Conservation (phyloP, 2,797 vertebrate genomes). For the Enteromius thamalakanensis region DNA sequence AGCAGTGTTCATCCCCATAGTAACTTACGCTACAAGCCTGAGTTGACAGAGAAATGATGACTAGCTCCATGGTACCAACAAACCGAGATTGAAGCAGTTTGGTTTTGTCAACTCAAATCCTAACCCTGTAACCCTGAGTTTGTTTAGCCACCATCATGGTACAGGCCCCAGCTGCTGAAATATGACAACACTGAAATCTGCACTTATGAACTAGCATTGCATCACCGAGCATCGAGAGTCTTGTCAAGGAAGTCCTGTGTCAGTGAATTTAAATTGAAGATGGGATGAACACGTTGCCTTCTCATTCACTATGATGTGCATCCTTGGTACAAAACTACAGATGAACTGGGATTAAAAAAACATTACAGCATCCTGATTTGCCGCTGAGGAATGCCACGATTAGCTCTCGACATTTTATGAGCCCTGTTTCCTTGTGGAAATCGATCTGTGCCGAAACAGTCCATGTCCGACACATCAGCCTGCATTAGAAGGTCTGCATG, state of each 20-base stretch:
- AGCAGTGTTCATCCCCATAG: too few relatives aligned
- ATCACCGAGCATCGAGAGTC: not conserved
- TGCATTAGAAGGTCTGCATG: conserved; percentile 25
- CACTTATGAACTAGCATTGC: not conserved
- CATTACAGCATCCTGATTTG: not conserved
- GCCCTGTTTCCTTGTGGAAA: conserved; percentile 15
- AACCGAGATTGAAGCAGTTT: too few relatives aligned
- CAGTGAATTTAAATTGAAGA: not conserved
- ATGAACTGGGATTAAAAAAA: not conserved
- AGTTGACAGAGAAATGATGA: too few relatives aligned
- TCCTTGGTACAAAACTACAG: not conserved
- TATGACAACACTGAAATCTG: not conserved
- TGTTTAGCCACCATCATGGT: too few relatives aligned
- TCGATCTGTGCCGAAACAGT: not conserved
- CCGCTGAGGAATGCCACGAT: conserved; percentile 2
- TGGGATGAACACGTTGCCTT: not conserved
- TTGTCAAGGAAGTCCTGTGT: not conserved
- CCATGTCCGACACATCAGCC: conserved; percentile 44
- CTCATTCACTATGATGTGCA: not conserved
- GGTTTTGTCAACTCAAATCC: too few relatives aligned
- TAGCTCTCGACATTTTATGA: conserved; percentile 17
- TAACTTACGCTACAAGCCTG: too few relatives aligned
- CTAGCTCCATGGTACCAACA: too few relatives aligned
- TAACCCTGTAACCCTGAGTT: too few relatives aligned
- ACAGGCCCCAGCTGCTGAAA: not conserved